Evolutionary conservation across 2,797 vertebrate genomes (phyloP), one percentile per base, ranked within the genome.

Genomic region (Neosilurus hyrtlii): DNA sequence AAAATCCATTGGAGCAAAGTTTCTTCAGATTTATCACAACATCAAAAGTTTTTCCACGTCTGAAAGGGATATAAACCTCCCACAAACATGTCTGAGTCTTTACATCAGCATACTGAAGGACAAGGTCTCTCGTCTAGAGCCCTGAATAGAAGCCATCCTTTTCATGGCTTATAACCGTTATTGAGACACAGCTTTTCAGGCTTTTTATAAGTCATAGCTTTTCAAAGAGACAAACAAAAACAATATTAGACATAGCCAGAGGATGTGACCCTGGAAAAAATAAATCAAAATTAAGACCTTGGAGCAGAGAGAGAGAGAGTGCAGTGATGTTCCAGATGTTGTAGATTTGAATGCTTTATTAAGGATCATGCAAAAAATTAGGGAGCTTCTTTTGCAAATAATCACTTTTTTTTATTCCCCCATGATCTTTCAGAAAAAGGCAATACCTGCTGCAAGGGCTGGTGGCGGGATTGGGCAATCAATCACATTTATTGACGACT

Each of bases 401-500:
- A 81, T 65, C 74, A 49, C 11, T 82, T 82, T 75, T 71, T 56
- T 80, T n/a, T 22, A 80, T 84, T 66, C 83, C 82, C 59, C 37
- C 59, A 43, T 66, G 73, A 87, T 88, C 75, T 88, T 89, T 88
- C 67, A 82, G 70, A 87, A 82, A 82, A 80, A 70, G 82, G 87
- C 49, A 77, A 85, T 86, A 84, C 85, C 79, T 86, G 85, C 87
- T 84, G 75, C 75, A 85, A 70, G 67, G 83, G 76, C 82, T 59
- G 16, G 67, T 78, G 56, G 77, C 61, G 56, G 54, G 81, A 86
- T 89, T 85, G 82, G 66, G 80, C 82, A 81, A 86, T 88, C 87
- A 84, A 86, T 88, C 86, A 87, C 76, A 67, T 82, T 83, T 83
- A 88, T 86, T 88, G 87, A 87, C 84, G 79, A 85, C 79, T 79